Base-by-base conservation (phyloP, 2,113 vertebrate species). In the Periophthalmodon schlosseri region DNA sequence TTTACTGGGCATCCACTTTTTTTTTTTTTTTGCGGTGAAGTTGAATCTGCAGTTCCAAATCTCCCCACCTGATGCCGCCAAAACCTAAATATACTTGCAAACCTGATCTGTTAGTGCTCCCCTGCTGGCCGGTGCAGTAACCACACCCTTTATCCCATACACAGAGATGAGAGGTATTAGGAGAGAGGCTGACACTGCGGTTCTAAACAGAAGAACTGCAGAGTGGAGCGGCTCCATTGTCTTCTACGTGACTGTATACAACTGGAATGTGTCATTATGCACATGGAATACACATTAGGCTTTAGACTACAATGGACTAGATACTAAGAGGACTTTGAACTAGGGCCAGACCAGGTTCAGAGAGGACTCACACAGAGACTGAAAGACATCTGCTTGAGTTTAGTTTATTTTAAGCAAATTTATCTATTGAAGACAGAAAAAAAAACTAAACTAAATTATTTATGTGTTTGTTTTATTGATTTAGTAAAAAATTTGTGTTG, bases 201-300 rank as follows among this genome's bases (percentile, higher is more conserved):
- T 83, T 85, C 82, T 83, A 78, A 89, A 88, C 79, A 72, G 77
- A 91, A 86, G 91, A 89, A 88, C 87, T 88, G 87, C 84, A 75
- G 84, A 83, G 87, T 86, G 83, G 88, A 90, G 89, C 87, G 76
- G 60, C 81, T 88, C 87, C 64, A 88, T 92, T 91, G 88, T 91
- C 74, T 70, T 77, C 73, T 70, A 76, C 78, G 84, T 91, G 91
- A 92, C 87, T 81, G 84, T 86, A 89, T 87, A 84, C 75, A 80
- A 76, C 67, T 85, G 91, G 91, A 92, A 91, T 92, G 90, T 91
- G 83, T 74, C 74, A 79, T 80, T 87, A 6, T 84, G 34, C 87
- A 82, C 80, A 88, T 88, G 89, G 84, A 86, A 85, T 76, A 87
- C 69, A 80, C 60, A 23, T 20, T 2, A 28, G 24, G 13, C 15